Evolutionary conservation across 2,113 vertebrate species (phyloP).

Genomic region (Uria lomvia): DNA sequence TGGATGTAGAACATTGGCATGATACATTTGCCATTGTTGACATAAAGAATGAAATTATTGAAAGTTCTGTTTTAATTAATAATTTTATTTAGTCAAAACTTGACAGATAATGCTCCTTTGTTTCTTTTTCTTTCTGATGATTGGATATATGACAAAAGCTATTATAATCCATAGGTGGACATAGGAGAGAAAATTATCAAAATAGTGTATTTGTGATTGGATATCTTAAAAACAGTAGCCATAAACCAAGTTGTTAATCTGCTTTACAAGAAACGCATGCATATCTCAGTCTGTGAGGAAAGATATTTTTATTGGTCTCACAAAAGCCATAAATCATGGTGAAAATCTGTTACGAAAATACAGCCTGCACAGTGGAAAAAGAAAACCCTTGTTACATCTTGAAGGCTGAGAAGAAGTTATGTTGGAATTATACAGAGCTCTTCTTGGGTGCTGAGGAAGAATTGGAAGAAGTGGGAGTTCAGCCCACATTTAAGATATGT

Average conservation of each 20-base stretch:
- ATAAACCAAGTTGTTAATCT: neutral
- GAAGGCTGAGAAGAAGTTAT: neutral
- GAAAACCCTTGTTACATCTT: neutral
- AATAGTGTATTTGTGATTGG: neutral
- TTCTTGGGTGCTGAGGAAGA: neutral
- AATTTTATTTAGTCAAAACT: neutral
- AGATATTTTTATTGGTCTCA: neutral
- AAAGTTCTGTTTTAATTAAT: neutral
- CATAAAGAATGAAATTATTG: neutral
- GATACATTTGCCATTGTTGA: neutral
- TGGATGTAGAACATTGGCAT: neutral
- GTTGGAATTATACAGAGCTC: neutral
- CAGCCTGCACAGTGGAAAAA: neutral
- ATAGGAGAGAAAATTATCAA: neutral
- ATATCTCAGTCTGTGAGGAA: neutral
- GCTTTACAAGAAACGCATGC: neutral
- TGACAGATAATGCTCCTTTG: neutral
- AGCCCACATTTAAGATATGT: rapidly evolving
- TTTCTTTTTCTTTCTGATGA: neutral
- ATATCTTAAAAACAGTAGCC: neutral
- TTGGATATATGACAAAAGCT: neutral
- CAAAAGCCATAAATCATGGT: neutral
- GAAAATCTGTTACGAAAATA: neutral
- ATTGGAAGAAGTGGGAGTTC: neutral
- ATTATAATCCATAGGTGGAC: neutral